Evolutionary conservation across 2,113 vertebrate genomes (phyloP), one percentile per base, ranked within the genome.

Genomic region (Mugil cephalus): DNA sequence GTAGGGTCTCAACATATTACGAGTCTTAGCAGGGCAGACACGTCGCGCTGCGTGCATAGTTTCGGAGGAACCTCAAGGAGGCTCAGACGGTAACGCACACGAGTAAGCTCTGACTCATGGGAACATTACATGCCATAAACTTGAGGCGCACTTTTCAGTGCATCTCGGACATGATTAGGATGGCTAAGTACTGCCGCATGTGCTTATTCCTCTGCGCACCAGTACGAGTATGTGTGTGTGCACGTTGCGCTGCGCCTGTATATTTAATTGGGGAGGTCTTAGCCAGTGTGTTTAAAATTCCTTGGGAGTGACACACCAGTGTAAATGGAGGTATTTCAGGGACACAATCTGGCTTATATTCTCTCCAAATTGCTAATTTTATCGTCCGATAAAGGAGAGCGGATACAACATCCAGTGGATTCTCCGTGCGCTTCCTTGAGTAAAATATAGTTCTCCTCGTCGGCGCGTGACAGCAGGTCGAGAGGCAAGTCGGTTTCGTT

Each of bases 271-370:
- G 76, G 69, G 61, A 79, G 78, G 74, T 89, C 72, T 84, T 86
- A 80, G 76, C 64, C 77, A 80, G 84, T 87, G 83, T 84, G 80
- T 91, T 91, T 85, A 86, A 91, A 88, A 91, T 86, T 90, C 88
- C 85, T 78, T 59, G 68, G 64, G 70, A 87, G 87, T 91, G 84
- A 91, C 85, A 88, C 83, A 87, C 30, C 38, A 77, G 72, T 66
- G 40, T 74, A 77, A 73, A 76, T 68, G 61, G 74, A 85, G 80
- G 74, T 90, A 86, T 83, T 75, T 85, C 70, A 59, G 88, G 78
- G 87, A 89, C 88, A 82, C 72, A 77, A 72, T 78, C 73, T 76
- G 74, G 70, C 71, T 88, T 61, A 24, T 58, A 77, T 75, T 65
- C 69, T 61, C 67, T 73, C 55, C 14, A 54, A 34, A 65, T 74